Evolutionary conservation across 1,140 invertebrate genomes (phyloP).

Genomic region (Dufourea novaeangliae): DNA sequence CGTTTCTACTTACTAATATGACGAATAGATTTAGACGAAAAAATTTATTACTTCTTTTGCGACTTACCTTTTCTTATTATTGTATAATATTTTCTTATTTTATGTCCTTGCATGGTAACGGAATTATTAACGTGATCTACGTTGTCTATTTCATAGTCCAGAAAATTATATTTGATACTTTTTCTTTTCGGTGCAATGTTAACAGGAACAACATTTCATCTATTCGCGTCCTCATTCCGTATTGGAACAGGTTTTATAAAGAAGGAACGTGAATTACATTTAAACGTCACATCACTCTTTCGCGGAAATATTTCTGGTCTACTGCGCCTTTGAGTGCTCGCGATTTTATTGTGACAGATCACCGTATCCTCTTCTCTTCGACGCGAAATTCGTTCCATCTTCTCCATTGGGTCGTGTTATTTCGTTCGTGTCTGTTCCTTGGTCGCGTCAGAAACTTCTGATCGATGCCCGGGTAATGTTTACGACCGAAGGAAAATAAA

Average conservation of each 20-base stretch:
- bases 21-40: too few relatives aligned
- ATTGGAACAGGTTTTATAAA: conserved; percentile 6
- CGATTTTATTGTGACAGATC: conserved; percentile 50
- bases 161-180: not conserved
- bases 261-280: not conserved
- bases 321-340: conserved; percentile 37
- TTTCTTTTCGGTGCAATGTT: not conserved
- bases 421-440: not conserved
- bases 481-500: conserved; percentile 10
- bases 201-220: not conserved
- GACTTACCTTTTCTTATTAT: too few relatives aligned
- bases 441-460: conserved; percentile 14
- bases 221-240: not conserved
- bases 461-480: conserved; percentile 27
- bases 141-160: not conserved
- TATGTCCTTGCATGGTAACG: too few relatives aligned
- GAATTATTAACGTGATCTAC: not conserved
- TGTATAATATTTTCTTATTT: too few relatives aligned
- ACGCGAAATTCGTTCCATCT: conserved; percentile 51
- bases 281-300: conserved; percentile 40
- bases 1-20: too few relatives aligned
- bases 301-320: conserved; percentile 36
- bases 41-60: too few relatives aligned
- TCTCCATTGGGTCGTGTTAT: not conserved
- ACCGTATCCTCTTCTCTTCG: conserved; percentile 33